Conservation (phyloP, 2,113 vertebrate species). For the Poicephalus meyeri region DNA sequence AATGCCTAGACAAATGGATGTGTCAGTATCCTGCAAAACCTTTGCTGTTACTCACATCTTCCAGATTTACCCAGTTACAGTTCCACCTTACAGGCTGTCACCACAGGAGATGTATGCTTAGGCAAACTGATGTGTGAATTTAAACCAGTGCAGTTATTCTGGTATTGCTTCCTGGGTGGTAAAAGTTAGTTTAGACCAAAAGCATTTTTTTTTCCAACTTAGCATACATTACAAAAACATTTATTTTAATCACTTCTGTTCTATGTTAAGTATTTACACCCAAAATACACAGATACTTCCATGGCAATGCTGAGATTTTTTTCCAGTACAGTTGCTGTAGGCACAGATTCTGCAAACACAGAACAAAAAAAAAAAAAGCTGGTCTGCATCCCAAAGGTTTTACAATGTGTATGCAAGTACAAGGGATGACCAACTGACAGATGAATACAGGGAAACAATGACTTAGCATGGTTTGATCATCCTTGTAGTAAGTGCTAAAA, state of each 20-base stretch:
- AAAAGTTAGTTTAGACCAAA: not conserved
- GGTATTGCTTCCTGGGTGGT: not conserved
- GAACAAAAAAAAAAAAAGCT: constrained; percentile 5
- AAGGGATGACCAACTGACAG: not conserved
- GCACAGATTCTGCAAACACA: not conserved
- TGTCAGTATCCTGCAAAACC: not conserved
- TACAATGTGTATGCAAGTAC: not conserved
- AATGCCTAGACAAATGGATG: not conserved
- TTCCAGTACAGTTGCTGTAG: not conserved
- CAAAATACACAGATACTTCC: not conserved
- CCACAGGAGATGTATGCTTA: not conserved
- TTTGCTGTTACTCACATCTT: constrained; percentile 28
- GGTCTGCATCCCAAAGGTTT: constrained; percentile 36
- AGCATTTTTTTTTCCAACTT: not conserved
- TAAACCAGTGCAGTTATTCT: not conserved
- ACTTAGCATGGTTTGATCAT: constrained; percentile 30
- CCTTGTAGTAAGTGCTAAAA: not conserved
- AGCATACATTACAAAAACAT: not conserved
- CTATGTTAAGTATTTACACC: not conserved
- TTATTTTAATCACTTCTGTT: not conserved
- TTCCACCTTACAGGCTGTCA: not conserved
- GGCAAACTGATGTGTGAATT: not conserved
- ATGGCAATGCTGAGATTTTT: not conserved
- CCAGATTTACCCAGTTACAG: not conserved
- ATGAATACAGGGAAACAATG: constrained; percentile 35